These are phyloP conservation scores for Naja naja DNA, from an alignment of 2,113 vertebrate genomes.

Conservation along the genomic window DNA sequence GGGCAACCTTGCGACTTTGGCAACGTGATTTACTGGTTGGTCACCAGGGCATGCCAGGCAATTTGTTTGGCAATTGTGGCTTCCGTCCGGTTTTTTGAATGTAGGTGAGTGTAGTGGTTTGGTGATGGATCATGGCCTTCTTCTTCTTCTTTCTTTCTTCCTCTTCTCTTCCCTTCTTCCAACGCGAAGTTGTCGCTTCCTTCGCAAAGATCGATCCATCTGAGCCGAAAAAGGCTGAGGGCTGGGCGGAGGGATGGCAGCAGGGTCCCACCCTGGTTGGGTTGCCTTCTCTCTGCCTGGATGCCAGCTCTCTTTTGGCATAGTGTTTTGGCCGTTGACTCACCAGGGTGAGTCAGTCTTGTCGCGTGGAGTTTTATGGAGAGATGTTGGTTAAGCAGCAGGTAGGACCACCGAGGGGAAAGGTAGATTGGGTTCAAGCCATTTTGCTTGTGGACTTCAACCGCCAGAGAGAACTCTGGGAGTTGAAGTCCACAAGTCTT, in stretches of 20 bases:
- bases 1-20: conserved; percentile 24
- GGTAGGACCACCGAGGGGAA: neutral
- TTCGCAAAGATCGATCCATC: too few species aligned
- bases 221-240: too few species aligned
- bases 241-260: too few species aligned
- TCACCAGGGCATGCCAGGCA: neutral
- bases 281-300: neutral
- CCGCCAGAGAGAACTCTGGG: too few species aligned
- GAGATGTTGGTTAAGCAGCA: neutral
- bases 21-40: conserved; percentile 42
- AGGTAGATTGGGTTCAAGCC: too few species aligned
- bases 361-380: neutral
- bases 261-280: neutral
- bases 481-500: too few species aligned
- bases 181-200: too few species aligned
- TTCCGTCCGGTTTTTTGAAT: conserved; percentile 47
- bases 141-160: conserved; percentile 12
- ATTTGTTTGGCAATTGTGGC: neutral
- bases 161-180: neutral
- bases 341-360: too few species aligned
- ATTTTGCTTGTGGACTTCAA: too few species aligned
- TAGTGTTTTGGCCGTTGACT: neutral
- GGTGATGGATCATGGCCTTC: conserved; percentile 52
- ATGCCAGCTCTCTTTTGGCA: neutral
- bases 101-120: conserved; percentile 62